Conservation (phyloP, 2,797 vertebrate genomes). For the Yasuhikotakia modesta region DNA sequence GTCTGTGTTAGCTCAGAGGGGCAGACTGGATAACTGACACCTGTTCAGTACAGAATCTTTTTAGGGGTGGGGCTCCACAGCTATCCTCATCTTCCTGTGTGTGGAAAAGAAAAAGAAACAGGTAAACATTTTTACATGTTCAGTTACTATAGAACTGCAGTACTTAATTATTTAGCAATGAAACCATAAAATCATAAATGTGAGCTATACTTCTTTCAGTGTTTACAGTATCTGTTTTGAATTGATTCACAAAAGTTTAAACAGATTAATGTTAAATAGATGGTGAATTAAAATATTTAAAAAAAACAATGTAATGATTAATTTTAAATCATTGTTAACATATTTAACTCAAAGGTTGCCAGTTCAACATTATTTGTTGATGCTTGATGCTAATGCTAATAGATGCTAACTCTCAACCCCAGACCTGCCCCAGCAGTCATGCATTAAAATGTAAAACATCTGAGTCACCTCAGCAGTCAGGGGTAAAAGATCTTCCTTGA, state of each 20-base stretch:
- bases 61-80: conserved; percentile 79
- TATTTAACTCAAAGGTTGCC: neutral
- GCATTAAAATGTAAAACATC: neutral
- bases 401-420: no score
- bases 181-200: no score
- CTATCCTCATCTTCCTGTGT: conserved; percentile 69
- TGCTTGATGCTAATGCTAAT: no score
- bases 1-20: conserved; percentile 79
- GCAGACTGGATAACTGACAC: conserved; percentile 74
- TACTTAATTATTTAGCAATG: neutral
- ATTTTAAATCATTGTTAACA: neutral
- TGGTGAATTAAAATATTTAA: no score
- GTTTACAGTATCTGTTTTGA: no score
- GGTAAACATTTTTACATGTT: neutral
- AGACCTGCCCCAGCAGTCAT: neutral
- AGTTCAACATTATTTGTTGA: no score
- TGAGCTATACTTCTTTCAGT: no score
- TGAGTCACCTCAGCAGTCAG: conserved; percentile 78
- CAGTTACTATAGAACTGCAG: neutral
- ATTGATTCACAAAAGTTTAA: no score
- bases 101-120: conserved; percentile 6
- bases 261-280: neutral
- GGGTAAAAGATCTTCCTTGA: conserved; percentile 85
- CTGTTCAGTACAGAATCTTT: conserved; percentile 84
- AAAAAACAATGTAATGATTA: neutral